Evolutionary conservation across 92 coral and sea anemone species (phyloP).

Genomic region (Porites evermanni): DNA sequence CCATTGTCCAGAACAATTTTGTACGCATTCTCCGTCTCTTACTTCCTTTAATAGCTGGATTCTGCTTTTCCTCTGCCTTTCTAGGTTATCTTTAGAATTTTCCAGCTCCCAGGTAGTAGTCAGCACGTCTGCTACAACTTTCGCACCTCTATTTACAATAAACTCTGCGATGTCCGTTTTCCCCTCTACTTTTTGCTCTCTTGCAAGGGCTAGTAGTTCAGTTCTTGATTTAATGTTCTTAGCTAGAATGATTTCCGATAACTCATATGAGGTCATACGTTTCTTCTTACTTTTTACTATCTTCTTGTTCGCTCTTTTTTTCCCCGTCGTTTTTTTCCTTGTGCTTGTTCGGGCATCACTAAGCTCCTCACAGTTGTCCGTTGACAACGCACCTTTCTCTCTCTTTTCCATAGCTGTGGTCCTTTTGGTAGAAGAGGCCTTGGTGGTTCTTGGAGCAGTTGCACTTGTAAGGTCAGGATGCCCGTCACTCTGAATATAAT

Average conservation of each 20-base stretch:
- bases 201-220: constrained; percentile 30
- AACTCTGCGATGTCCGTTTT: constrained; percentile 66
- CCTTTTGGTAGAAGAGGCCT: too few species aligned
- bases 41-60: constrained; percentile 21
- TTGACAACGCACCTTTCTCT: too few species aligned
- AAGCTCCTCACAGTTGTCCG: too few species aligned
- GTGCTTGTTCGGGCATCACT: too few species aligned
- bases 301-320: too few species aligned
- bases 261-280: background rate
- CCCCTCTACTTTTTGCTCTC: constrained; percentile 55
- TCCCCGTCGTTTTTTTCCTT: too few species aligned
- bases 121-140: constrained; percentile 66
- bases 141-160: constrained; percentile 61
- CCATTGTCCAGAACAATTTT: constrained; percentile 42
- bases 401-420: too few species aligned
- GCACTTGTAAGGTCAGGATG: too few species aligned
- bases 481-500: too few species aligned
- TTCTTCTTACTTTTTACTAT: too few species aligned
- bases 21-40: constrained; percentile 17
- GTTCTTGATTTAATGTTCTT: constrained; percentile 48
- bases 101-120: constrained; percentile 68
- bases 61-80: constrained; percentile 45
- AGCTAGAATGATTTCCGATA: constrained; percentile 35
- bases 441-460: too few species aligned
- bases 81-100: constrained; percentile 18